Base-by-base conservation (phyloP, 1,140 invertebrate genomes). In the Drosophila sp. region DNA sequence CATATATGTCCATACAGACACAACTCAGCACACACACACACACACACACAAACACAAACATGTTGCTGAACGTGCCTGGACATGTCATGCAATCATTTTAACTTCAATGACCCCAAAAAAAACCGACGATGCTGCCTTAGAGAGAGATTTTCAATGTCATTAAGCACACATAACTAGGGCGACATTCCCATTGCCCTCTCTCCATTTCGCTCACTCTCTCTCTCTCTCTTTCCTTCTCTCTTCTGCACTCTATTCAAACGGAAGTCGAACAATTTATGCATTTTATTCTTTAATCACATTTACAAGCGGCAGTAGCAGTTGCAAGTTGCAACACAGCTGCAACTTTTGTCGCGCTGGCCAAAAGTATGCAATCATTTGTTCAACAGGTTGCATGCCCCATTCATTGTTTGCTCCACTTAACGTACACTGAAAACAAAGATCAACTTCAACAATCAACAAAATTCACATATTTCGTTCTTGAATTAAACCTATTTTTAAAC, bases 61-160 rank as follows among this genome's bases (percentile, higher is more conserved):
- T 13, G n/a, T n/a, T 4, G 29, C 25, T 51, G 57, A 34, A 74
- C 75, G 72, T 77, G 75, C 64, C 38, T 50, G 32, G 21, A 7
- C 75, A 77, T 74, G 48, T 63, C 75, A 59, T 74, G 57, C 71
- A 62, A 34, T 73, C 65, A 65, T 72, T 71, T 71, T 43, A 71
- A 64, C 67, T 57, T 40, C 58, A 75, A 75, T 77, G 75, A 77
- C 65, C 75, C 65, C 64, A 58, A 74, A 71, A 75, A 54, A 13
- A 2, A 46, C 45, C n/a, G 36, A 48, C 6, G 9, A 16, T 8
- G 21, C 45, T 59, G 46, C 57, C 45, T 41, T 14, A 54, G 25
- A 40, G 21, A 43, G n/a, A 41, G 38, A 70, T 57, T 72, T 72
- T 72, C 62, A 72, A 72, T 72, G 62, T 65, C 69, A 71, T 71